phyloP scores from a whole-genome alignment of 2,113 vertebrate species.

The Dermatemys mawii region DNA sequence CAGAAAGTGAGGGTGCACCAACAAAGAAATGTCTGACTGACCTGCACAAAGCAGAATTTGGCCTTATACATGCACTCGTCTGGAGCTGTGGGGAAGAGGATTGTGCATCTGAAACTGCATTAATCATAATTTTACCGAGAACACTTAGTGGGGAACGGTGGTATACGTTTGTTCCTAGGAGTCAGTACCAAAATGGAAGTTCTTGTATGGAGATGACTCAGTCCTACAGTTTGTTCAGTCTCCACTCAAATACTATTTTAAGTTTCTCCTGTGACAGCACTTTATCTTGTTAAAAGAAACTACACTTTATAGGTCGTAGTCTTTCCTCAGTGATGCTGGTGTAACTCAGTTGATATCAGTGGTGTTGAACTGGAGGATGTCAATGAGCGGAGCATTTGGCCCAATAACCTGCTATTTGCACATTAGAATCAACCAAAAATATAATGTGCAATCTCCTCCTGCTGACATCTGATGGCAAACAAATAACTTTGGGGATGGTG shows the following conservation, averaged over 20 bases:
- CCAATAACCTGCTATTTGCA: no score
- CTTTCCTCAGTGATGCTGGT: no score
- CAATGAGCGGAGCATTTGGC: no score
- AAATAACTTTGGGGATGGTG: no score
- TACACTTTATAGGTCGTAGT: no score
- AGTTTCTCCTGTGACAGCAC: neutral
- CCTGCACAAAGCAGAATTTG: neutral
- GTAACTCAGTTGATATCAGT: no score
- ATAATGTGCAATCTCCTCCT: no score
- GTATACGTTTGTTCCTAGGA: neutral
- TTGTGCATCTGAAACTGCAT: neutral
- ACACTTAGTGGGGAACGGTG: neutral
- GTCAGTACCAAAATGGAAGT: neutral
- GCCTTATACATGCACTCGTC: neutral
- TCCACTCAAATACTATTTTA: neutral
- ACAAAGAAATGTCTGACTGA: neutral
- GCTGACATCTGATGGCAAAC: no score
- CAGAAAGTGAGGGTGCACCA: neutral
- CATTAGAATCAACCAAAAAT: no score
- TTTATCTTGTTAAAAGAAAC: neutral
- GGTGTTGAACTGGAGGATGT: no score
- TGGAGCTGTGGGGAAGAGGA: neutral
- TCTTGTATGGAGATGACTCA: neutral
- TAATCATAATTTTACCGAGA: neutral
- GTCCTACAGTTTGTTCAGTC: neutral